These are phyloP conservation scores for Ischnura elegans DNA, from an alignment of 2,888 invertebrate species.

Conservation along the genomic window DNA sequence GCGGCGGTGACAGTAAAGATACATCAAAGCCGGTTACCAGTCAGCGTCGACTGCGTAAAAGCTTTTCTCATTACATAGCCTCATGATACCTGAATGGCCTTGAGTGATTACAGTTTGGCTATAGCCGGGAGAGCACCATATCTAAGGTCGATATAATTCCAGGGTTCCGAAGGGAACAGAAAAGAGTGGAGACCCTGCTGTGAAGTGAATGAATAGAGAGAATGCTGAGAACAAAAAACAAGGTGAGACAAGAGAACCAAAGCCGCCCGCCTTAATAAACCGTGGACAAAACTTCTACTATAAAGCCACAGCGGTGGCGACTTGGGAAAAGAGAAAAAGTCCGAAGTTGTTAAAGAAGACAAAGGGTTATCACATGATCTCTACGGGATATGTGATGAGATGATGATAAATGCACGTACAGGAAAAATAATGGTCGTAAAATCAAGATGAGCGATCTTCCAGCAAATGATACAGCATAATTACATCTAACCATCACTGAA, in stretches of 20 bases:
- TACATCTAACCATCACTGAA: not conserved
- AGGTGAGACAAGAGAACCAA: not conserved
- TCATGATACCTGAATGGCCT: too few species aligned
- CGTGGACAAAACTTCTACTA: not conserved
- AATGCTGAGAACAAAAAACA: not conserved
- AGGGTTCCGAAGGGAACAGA: not conserved
- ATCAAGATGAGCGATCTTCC: not conserved
- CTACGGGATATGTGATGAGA: not conserved
- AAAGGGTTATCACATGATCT: not conserved
- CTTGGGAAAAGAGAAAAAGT: not conserved
- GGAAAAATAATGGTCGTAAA: not conserved
- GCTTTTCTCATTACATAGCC: too few species aligned
- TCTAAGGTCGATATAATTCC: not conserved
- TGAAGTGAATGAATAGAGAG: not conserved
- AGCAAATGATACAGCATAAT: not conserved
- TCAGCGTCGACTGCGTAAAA: too few species aligned
- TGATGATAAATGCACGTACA: not conserved
- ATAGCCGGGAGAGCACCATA: too few species aligned
- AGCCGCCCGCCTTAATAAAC: not conserved
- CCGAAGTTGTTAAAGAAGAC: not conserved
- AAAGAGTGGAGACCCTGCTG: not conserved
- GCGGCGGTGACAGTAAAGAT: not conserved
- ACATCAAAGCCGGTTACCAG: too few species aligned
- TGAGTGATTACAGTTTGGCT: too few species aligned
- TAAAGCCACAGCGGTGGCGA: not conserved